These are phyloP conservation scores for Theristus sp. DNA, from an alignment of 2,888 invertebrate genomes.

Conservation along the genomic window DNA sequence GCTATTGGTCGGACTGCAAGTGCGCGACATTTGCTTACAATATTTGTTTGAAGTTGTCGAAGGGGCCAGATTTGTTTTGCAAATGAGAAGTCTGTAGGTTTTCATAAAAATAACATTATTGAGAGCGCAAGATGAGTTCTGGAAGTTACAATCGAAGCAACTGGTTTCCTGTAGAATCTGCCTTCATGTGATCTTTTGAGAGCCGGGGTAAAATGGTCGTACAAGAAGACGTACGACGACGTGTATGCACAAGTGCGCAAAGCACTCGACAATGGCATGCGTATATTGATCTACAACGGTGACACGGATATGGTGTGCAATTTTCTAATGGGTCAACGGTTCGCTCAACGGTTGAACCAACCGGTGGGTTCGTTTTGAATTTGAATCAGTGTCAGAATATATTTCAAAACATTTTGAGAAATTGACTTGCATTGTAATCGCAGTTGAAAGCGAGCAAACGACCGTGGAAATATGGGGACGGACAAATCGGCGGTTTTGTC, in stretches of 20 bases:
- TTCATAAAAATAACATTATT: no score
- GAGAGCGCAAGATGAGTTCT: no score
- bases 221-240: background rate
- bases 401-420: no score
- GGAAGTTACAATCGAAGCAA: no score
- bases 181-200: no score
- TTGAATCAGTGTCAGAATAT: no score
- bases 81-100: no score
- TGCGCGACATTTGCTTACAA: no score
- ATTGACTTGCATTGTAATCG: background rate
- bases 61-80: no score
- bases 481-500: constrained; percentile 8
- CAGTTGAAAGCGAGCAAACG: constrained; percentile 1
- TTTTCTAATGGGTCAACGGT: constrained; percentile 1
- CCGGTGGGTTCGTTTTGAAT: background rate
- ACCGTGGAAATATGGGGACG: constrained; percentile 2
- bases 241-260: background rate
- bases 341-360: background rate
- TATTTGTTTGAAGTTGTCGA: no score
- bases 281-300: constrained; percentile 2
- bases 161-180: no score
- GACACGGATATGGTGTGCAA: constrained; percentile 5
- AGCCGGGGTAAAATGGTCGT: background rate
- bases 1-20: background rate
- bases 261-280: background rate